A percentile compares a stretch with the other conserved stretches of the same genome.
Conservation (phyloP, 2,888 invertebrate species). For the Tubulanus polymorphus region DNA sequence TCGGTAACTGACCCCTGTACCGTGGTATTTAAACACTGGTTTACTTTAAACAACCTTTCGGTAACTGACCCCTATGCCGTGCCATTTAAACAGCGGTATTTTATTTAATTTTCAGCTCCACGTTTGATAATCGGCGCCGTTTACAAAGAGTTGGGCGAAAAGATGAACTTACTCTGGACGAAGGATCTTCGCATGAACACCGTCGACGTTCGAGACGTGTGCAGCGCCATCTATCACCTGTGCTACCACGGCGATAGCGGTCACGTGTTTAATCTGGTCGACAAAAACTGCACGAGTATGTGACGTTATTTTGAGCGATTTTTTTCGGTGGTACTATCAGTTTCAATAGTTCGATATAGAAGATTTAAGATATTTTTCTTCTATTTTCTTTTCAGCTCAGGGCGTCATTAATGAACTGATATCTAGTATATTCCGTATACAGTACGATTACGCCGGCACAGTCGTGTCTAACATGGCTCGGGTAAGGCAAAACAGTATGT, state of each 20-base stretch:
- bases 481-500: conserved; percentile 56
- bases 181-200: conserved; percentile 80
- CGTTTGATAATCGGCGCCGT: conserved; percentile 81
- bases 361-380: conserved; percentile 1
- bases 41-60: too few relatives aligned
- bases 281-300: conserved; percentile 69
- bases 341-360: neutral
- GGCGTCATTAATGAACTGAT: conserved; percentile 77
- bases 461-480: conserved; percentile 76
- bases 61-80: too few relatives aligned
- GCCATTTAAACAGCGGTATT: too few relatives aligned
- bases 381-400: conserved; percentile 59
- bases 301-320: conserved; percentile 5
- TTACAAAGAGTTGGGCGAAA: conserved; percentile 81
- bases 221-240: conserved; percentile 74
- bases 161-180: conserved; percentile 89
- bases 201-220: conserved; percentile 80
- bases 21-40: too few relatives aligned
- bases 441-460: conserved; percentile 82
- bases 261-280: conserved; percentile 77
- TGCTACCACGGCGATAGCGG: conserved; percentile 50
- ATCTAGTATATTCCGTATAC: conserved; percentile 77
- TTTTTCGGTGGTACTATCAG: too few relatives aligned
- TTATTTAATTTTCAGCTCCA: conserved; percentile 63
- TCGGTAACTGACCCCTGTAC: too few relatives aligned